These are phyloP conservation scores for Ciconia boyciana DNA, from an alignment of 2,113 vertebrate species.

Conservation along the genomic window DNA sequence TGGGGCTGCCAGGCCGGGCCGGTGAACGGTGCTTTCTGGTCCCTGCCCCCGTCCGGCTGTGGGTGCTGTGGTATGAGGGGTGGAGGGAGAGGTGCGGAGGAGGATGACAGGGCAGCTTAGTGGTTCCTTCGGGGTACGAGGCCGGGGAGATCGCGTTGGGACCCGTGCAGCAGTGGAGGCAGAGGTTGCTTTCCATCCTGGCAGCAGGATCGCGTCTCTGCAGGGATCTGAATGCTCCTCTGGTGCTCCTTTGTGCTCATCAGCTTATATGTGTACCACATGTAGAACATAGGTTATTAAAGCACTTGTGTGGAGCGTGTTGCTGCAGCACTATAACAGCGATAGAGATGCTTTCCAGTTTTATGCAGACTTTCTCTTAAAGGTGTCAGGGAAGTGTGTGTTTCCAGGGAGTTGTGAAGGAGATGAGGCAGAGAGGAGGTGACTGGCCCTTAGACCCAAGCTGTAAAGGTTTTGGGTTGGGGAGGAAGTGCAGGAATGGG, in stretches of 20 bases:
- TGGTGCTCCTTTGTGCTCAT: neutral
- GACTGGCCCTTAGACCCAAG: neutral
- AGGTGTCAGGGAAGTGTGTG: neutral
- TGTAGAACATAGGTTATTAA: neutral
- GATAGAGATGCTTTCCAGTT: neutral
- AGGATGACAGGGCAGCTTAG: neutral
- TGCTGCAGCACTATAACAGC: neutral
- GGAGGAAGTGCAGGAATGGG: neutral
- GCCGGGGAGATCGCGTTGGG: neutral
- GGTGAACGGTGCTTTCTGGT: accelerated
- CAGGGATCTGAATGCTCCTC: neutral
- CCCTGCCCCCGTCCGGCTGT: accelerated
- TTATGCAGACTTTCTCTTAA: neutral
- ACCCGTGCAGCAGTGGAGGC: neutral
- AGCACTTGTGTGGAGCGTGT: neutral
- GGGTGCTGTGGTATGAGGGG: neutral
- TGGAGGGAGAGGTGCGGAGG: neutral
- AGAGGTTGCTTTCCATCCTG: neutral
- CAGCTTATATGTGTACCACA: neutral
- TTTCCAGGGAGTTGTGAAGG: neutral
- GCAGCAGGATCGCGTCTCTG: neutral
- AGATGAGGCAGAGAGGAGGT: neutral
- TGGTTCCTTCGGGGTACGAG: neutral
- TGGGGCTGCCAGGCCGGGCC: neutral
- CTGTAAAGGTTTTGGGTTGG: neutral